Conservation (phyloP, 2,888 invertebrate genomes). For the Micoletzkya japonica region DNA sequence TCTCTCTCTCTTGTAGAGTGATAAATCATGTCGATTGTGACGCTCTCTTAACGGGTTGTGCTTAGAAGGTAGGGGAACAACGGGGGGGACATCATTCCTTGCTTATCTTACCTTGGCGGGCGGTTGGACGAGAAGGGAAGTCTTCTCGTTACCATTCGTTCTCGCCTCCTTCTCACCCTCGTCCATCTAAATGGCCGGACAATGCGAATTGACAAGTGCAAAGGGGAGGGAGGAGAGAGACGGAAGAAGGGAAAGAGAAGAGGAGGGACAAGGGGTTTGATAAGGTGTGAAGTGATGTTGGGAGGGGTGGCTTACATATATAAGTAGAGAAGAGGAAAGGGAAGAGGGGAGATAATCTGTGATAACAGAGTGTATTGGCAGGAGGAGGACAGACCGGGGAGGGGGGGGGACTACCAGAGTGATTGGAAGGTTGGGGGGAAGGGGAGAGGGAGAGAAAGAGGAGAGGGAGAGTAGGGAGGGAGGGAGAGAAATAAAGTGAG, state of each 20-base stretch:
- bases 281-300: background rate
- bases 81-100: background rate
- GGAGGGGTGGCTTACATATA: background rate
- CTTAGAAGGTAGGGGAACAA: background rate
- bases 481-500: background rate
- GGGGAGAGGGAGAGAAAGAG: background rate
- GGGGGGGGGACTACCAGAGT: background rate
- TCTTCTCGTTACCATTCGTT: background rate
- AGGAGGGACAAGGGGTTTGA: background rate
- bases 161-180: background rate
- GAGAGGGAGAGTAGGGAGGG: background rate
- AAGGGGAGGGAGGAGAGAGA: background rate
- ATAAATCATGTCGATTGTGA: no score
- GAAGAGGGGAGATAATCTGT: background rate
- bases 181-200: background rate
- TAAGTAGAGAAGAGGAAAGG: background rate
- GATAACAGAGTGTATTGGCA: background rate
- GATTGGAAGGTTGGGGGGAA: background rate
- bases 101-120: constrained; percentile 1
- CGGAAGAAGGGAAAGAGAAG: background rate
- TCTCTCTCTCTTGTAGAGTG: no score
- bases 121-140: background rate
- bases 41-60: no score
- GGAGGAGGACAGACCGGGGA: background rate
- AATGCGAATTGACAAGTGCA: background rate